These are phyloP conservation scores for Erinaceus europaeus DNA, from an alignment of 2,113 vertebrate genomes.

Conservation along the genomic window DNA sequence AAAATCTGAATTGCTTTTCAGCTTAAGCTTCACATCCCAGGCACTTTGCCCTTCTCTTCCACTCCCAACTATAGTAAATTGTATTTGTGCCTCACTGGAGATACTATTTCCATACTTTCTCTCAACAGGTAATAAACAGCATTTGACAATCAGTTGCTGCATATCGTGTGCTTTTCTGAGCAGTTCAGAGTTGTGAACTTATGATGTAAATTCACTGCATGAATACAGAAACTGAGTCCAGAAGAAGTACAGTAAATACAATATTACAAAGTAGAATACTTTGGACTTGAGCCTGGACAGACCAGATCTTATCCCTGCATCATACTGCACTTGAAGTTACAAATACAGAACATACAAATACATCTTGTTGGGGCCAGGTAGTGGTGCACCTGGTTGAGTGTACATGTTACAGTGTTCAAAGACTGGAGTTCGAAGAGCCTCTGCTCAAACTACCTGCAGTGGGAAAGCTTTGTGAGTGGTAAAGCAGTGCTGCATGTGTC, in stretches of 20 bases:
- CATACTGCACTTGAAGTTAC: neutral
- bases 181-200: neutral
- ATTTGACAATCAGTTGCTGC: neutral
- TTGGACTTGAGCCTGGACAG: neutral
- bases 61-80: no score
- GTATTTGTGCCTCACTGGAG: neutral
- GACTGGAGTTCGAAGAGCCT: no score
- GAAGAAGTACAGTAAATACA: neutral
- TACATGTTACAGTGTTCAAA: no score
- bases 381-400: no score
- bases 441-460: no score
- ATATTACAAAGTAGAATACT: neutral
- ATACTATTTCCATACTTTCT: fast-evolving
- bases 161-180: neutral
- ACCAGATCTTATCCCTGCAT: neutral
- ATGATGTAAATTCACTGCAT: neutral
- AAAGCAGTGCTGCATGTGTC: no score
- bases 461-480: no score
- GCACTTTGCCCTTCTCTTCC: neutral
- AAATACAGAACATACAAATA: neutral
- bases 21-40: neutral
- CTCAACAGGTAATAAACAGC: neutral
- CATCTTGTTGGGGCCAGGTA: no score
- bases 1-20: neutral
- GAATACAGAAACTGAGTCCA: neutral